phyloP scores from a whole-genome alignment of 2,888 invertebrate genomes.

The Galerucella nymphaeae region DNA sequence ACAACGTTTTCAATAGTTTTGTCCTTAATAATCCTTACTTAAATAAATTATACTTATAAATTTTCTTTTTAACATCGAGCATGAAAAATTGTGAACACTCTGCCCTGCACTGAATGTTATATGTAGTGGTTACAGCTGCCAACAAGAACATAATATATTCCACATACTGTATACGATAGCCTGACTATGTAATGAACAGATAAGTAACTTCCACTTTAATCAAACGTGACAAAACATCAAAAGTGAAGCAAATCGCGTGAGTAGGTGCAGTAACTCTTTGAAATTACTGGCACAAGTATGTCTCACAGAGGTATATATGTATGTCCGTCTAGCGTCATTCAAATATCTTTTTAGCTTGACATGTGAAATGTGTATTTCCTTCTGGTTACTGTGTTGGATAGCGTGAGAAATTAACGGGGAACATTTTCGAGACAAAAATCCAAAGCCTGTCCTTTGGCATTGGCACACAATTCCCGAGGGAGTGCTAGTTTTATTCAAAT shows the following conservation, averaged over 20 bases:
- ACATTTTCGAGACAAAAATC: not conserved
- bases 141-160: not conserved
- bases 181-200: slow-evolving; percentile 16
- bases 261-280: slow-evolving; percentile 37
- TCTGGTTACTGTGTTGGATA: slow-evolving; percentile 7
- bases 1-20: too few relatives aligned
- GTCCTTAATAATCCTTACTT: too few relatives aligned
- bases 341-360: slow-evolving; percentile 28
- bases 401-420: slow-evolving; percentile 12
- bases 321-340: slow-evolving; percentile 24
- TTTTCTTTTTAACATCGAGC: too few relatives aligned
- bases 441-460: not conserved
- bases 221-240: slow-evolving; percentile 40
- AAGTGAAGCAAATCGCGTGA: slow-evolving; percentile 44
- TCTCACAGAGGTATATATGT: slow-evolving; percentile 17
- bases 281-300: slow-evolving; percentile 36
- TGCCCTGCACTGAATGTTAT: not conserved
- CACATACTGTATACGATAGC: not conserved
- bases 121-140: not conserved
- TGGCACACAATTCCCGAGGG: not conserved
- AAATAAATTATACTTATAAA: too few relatives aligned
- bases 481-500: too few relatives aligned
- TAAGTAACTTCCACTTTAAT: slow-evolving; percentile 29
- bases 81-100: too few relatives aligned
- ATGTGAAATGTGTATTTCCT: slow-evolving; percentile 25